Percentiles rank a stretch among this genome's conserved stretches.
Evolutionary conservation across 2,888 invertebrate species (phyloP).

Genomic region (Cinara cedri): DNA sequence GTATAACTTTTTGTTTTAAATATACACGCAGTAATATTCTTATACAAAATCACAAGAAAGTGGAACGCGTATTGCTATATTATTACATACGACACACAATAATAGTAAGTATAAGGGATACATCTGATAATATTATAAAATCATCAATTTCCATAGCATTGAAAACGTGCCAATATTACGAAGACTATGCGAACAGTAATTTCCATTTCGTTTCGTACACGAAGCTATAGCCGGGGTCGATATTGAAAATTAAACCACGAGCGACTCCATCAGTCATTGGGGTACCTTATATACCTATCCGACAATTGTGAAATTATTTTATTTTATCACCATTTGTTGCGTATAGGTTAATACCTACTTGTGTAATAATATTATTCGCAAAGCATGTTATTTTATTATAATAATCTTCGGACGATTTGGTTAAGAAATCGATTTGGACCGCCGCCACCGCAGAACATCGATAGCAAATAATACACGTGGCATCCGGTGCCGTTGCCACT

Average conservation of each 20-base stretch:
- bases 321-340: too few relatives aligned
- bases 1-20: too few relatives aligned
- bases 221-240: neutral
- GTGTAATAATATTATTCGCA: neutral
- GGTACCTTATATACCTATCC: neutral
- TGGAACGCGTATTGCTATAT: constrained; percentile 15
- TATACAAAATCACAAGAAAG: constrained; percentile 40
- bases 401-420: neutral
- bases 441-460: neutral
- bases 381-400: too few relatives aligned
- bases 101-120: neutral
- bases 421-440: constrained; percentile 11
- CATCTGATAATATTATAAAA: constrained; percentile 2
- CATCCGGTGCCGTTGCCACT: too few relatives aligned
- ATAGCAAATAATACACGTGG: neutral
- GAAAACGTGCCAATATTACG: constrained; percentile 35
- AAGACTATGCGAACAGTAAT: constrained; percentile 8
- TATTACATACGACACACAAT: too few relatives aligned
- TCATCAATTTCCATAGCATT: constrained; percentile 32
- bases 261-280: neutral
- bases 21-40: neutral
- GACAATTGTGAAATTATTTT: neutral
- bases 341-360: neutral
- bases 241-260: constrained; percentile 8
- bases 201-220: constrained; percentile 27